Evolutionary conservation across 2,888 invertebrate genomes (phyloP).

Genomic region (Drosophila nigricruria): DNA sequence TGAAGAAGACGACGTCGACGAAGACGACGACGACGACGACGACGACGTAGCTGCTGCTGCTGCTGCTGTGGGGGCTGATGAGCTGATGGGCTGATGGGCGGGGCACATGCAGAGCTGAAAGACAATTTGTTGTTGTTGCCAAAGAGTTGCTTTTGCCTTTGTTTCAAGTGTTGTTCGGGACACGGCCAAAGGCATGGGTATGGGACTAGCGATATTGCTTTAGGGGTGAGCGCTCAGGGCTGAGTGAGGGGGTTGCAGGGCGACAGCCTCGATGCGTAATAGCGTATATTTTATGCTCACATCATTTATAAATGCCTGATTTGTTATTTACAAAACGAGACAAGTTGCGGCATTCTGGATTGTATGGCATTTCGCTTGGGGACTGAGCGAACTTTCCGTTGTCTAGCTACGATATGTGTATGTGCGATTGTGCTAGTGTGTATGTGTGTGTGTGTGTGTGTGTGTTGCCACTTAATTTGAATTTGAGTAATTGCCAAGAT

Average conservation of each 20-base stretch:
- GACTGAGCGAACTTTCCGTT: slow-evolving; percentile 11
- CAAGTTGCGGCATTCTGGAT: slow-evolving; percentile 77
- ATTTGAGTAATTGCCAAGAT: slow-evolving; percentile 78
- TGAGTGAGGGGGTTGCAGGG: slow-evolving; percentile 9
- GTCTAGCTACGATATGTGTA: slow-evolving; percentile 27
- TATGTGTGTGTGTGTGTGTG: slow-evolving; percentile 41
- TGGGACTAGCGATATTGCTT: slow-evolving; percentile 5
- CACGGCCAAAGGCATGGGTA: neutral
- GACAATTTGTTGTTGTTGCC: slow-evolving; percentile 32
- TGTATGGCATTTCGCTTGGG: slow-evolving; percentile 46
- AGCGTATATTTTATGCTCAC: slow-evolving; percentile 81
- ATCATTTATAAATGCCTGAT: slow-evolving; percentile 85
- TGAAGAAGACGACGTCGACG: slow-evolving; percentile 67
- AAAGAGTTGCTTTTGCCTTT: slow-evolving; percentile 64
- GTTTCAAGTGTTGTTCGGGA: slow-evolving; percentile 65
- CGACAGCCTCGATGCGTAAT: slow-evolving; percentile 40
- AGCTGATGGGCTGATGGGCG: neutral
- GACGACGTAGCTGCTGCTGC: slow-evolving; percentile 16
- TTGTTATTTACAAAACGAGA: slow-evolving; percentile 84
- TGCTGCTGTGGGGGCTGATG: neutral
- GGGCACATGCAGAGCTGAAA: slow-evolving; percentile 7
- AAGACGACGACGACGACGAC: slow-evolving; percentile 35
- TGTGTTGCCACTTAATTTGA: slow-evolving; percentile 73
- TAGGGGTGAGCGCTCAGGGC: slow-evolving; percentile 3
- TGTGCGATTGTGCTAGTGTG: slow-evolving; percentile 9